phyloP scores from a whole-genome alignment of 1,140 invertebrate genomes.

The Drosophila pruinosa region DNA sequence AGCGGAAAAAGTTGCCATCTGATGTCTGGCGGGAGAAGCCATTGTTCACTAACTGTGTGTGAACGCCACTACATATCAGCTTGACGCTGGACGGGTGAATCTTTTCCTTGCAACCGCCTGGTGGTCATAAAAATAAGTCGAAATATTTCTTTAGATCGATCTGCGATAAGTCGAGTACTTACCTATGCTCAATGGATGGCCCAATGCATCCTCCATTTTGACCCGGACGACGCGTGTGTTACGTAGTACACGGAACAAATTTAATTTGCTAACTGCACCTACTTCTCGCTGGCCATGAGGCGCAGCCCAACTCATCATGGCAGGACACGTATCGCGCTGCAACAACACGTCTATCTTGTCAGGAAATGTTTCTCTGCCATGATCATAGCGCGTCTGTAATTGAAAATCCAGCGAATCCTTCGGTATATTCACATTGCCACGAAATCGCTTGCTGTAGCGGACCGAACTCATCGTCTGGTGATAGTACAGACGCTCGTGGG shows the following conservation, averaged over 20 bases:
- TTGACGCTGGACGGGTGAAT: conserved; percentile 86
- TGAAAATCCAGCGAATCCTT: conserved; percentile 86
- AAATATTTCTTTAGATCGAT: no score
- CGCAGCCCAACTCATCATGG: conserved; percentile 53
- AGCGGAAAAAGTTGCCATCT: conserved; percentile 86
- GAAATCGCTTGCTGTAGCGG: conserved; percentile 84
- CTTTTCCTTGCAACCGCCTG: conserved; percentile 85
- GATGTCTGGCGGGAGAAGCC: conserved; percentile 87
- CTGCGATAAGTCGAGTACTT: no score
- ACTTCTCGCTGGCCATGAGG: conserved; percentile 42
- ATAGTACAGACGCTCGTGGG: conserved; percentile 85
- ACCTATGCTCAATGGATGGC: conserved; percentile 78
- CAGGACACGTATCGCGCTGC: conserved; percentile 85
- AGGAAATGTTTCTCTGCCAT: conserved; percentile 85
- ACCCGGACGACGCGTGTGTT: conserved; percentile 84
- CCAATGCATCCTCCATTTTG: conserved; percentile 41
- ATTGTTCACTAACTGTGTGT: conserved; percentile 87
- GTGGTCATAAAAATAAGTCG: not conserved
- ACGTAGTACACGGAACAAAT: conserved; percentile 84
- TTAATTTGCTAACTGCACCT: conserved; percentile 14
- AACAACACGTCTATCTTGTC: conserved; percentile 85
- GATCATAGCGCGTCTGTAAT: conserved; percentile 85
- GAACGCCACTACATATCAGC: conserved; percentile 87
- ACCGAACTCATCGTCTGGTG: conserved; percentile 86
- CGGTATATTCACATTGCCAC: conserved; percentile 83